Evolutionary conservation across 2,888 invertebrate species (phyloP), one percentile per base, ranked within the genome.

Genomic region (Cetonia aurata): DNA sequence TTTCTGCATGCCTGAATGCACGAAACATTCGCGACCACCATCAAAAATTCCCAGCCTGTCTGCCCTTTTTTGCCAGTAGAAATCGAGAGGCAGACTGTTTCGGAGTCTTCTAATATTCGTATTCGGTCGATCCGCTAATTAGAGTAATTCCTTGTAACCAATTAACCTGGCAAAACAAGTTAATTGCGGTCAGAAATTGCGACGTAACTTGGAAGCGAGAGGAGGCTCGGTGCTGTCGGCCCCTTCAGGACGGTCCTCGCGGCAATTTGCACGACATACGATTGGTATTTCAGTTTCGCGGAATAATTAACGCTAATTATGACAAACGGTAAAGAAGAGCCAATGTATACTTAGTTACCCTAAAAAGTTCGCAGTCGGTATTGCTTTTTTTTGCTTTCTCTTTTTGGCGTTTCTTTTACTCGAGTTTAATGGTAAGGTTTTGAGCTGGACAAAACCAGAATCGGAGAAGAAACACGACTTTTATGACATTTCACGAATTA

Each of bases 101-200:
- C 42, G 56, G 56, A 67, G 67, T 67, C 67, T 56, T 67, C 67
- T 56, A 57, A 67, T 67, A 67, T 67, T 67, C 67, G 66, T 46
- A 55, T 37, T 57, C 56, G 56, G 48, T 15, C 71, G 65, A 67
- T 70, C 59, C 69, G 62, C 59, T 72, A 72, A 72, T 72, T 72
- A 67, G 69, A 72, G 72, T 72, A 72, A 72, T 72, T 72, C 72
- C 70, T 53, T 62, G 72, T 72, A 72, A 70, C 70, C 72, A 72
- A 72, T 72, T 72, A 72, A 70, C 59, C 42, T 50, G 15, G 37
- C 55, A 57, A 71, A 71, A 71, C 71, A 71, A 65, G 66, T 67
- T 71, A 71, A 71, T 71, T 71, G 62, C 59, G 57, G 19, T 50
- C 50, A 65, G 37, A 65, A 65, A 65, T 65, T 65, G 62, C 62